Evolutionary conservation across 1,140 invertebrate species (phyloP), one percentile per base, ranked within the genome.

Genomic region (Hyles vespertilio): DNA sequence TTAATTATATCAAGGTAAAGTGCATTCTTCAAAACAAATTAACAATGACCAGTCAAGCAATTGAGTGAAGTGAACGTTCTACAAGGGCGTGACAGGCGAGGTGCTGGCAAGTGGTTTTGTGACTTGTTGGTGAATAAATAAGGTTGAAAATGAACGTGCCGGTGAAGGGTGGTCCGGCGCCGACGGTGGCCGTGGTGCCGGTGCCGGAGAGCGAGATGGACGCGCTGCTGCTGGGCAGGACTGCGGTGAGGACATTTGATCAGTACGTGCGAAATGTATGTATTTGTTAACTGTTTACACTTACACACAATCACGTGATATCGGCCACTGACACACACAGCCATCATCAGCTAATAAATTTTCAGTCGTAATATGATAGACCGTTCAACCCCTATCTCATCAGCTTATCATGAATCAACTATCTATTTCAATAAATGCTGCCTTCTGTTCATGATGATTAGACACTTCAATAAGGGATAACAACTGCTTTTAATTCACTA

Each of bases 181-280:
- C 76, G 60, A 90, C 78, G 67, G 91, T 87, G 81, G 91, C 83
- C 58, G 91, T 89, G 79, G 91, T 87, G 66, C 84, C 87, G 32
- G 84, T 90, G 57, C 91, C 92, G 1, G 93, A 94, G 79, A 92
- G 93, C 57, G 93, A 94, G 88, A 94, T 94, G 93, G 93, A 94
- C 77, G 93, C 93, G 49, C 81, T 94, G 53, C 91, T 94, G 46
- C 90, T 94, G 43, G 93, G 93, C 63, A 89, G 93, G 77, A 94
- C 93, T 53, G 91, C 93, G 93, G 93, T 94, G 90, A 94, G 93
- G 91, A 82, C 75, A 60, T 89, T 90, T 89, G 83, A 89, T 89
- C 88, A 87, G 83, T 89, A 89, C 87, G 76, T 87, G 74, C 76
- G 79, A 89, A 81, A 90, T 85, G 87, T 90, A 89, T 88, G 89